A percentile compares a stretch with the other conserved stretches of the same genome.
phyloP scores from a whole-genome alignment of 2,113 vertebrate genomes.

The Tangachromis dhanisi region DNA sequence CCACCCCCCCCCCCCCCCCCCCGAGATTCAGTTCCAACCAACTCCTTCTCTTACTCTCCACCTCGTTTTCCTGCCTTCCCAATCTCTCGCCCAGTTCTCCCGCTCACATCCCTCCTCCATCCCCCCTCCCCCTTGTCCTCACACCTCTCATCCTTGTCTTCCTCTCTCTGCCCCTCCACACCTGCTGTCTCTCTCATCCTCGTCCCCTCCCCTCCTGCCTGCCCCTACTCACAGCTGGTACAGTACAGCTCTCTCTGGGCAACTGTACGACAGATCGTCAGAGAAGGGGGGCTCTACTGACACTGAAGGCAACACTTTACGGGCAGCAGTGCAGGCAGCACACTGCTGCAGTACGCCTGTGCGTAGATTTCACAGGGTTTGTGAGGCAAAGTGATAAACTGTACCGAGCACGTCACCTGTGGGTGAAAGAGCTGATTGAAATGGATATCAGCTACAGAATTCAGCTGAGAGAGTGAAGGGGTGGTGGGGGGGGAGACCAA shows the following conservation, averaged over 20 bases:
- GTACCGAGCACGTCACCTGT: constrained; percentile 43
- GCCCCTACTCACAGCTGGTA: constrained; percentile 56
- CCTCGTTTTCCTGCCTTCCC: constrained; percentile 13
- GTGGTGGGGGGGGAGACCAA: not conserved
- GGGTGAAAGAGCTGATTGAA: constrained; percentile 46
- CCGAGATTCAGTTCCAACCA: constrained; percentile 43
- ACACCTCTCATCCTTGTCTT: constrained; percentile 26
- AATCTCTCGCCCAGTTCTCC: constrained; percentile 15
- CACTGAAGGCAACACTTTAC: constrained; percentile 59
- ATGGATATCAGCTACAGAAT: constrained; percentile 37
- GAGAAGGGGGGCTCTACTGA: constrained; percentile 34
- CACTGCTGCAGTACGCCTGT: constrained; percentile 38
- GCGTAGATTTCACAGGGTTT: constrained; percentile 16
- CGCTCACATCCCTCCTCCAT: not conserved
- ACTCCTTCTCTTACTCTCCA: not conserved
- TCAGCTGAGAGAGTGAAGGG: not conserved
- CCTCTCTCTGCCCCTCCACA: constrained; percentile 11
- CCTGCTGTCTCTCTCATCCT: constrained; percentile 39
- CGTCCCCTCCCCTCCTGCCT: not conserved
- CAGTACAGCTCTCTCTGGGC: constrained; percentile 59
- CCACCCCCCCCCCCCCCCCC: constrained; percentile 8
- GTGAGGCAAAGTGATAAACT: not conserved
- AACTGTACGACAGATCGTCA: constrained; percentile 50
- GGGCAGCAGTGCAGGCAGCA: constrained; percentile 47
- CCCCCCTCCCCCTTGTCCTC: not conserved